Conservation (phyloP, 2,113 vertebrate species). For the Megaleporinus macrocephalus region DNA sequence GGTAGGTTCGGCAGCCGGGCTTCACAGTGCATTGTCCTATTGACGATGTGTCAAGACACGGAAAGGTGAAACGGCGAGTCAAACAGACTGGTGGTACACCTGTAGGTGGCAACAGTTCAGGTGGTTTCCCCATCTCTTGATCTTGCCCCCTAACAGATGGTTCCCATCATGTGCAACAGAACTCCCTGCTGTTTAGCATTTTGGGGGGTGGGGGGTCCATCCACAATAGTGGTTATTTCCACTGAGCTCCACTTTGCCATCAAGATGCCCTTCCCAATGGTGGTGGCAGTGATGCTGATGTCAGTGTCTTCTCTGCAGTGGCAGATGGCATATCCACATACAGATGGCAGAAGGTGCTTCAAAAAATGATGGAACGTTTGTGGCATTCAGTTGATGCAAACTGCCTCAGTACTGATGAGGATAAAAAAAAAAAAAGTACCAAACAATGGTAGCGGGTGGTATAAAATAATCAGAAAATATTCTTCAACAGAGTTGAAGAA, state of each 20-base stretch:
- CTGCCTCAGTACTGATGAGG: neutral
- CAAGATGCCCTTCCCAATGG: conserved; percentile 34
- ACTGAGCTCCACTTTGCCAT: conserved; percentile 32
- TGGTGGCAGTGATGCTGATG: conserved; percentile 23
- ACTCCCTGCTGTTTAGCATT: conserved; percentile 22
- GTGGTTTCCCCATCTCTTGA: conserved; percentile 31
- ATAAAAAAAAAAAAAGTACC: neutral
- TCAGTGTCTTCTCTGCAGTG: neutral
- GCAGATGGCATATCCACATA: conserved; percentile 8
- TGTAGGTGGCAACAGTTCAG: conserved; percentile 25
- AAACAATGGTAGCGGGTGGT: neutral
- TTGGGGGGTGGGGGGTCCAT: neutral
- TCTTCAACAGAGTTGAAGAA: no score
- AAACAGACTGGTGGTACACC: neutral
- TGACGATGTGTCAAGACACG: conserved; percentile 22
- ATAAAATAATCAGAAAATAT: neutral
- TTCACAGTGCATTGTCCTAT: conserved; percentile 61
- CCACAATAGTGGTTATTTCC: conserved; percentile 47
- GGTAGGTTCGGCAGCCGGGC: conserved; percentile 25
- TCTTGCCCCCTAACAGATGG: neutral
- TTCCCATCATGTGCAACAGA: conserved; percentile 7
- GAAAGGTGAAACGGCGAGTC: conserved; percentile 3
- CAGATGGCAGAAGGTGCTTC: conserved; percentile 14
- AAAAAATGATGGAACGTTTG: neutral
- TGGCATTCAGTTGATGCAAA: neutral